Percentiles rank a stretch among this genome's conserved stretches.
phyloP scores from a whole-genome alignment of 1,140 invertebrate species.

The Drosophila ficusphila region DNA sequence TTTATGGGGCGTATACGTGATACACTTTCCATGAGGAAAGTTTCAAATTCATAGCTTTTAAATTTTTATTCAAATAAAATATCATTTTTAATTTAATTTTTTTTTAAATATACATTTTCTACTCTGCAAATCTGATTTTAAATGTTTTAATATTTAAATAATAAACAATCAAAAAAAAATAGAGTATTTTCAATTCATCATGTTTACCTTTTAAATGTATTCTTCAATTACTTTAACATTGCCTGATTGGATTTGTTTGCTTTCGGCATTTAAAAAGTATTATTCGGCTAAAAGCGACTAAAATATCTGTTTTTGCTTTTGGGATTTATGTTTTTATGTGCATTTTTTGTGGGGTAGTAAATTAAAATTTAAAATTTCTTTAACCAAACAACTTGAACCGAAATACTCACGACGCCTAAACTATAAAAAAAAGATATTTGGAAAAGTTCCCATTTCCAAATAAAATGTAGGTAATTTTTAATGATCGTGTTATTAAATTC shows the following conservation, averaged over 20 bases:
- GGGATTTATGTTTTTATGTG: slow-evolving; percentile 45
- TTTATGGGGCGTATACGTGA: slow-evolving; percentile 40
- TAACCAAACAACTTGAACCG: slow-evolving; percentile 7
- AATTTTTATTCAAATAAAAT: not conserved
- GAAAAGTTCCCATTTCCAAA: slow-evolving; percentile 25
- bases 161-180: not conserved
- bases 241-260: slow-evolving; percentile 45
- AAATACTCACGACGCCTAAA: slow-evolving; percentile 10
- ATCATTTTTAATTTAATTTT: not conserved
- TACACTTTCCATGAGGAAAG: not conserved
- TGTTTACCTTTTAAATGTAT: not conserved
- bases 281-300: slow-evolving; percentile 25
- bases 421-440: slow-evolving; percentile 32
- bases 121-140: too few relatives aligned
- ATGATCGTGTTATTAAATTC: slow-evolving; percentile 26
- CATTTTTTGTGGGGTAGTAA: slow-evolving; percentile 55
- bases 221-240: slow-evolving; percentile 30
- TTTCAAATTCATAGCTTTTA: not conserved
- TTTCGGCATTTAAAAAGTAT: slow-evolving; percentile 38
- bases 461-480: slow-evolving; percentile 11
- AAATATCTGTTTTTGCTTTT: slow-evolving; percentile 34
- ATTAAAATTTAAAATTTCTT: slow-evolving; percentile 35
- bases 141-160: not conserved
- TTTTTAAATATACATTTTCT: not conserved
- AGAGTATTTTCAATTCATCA: not conserved